Conservation (phyloP, 2,888 invertebrate genomes). For the Habroteleia sp. region DNA sequence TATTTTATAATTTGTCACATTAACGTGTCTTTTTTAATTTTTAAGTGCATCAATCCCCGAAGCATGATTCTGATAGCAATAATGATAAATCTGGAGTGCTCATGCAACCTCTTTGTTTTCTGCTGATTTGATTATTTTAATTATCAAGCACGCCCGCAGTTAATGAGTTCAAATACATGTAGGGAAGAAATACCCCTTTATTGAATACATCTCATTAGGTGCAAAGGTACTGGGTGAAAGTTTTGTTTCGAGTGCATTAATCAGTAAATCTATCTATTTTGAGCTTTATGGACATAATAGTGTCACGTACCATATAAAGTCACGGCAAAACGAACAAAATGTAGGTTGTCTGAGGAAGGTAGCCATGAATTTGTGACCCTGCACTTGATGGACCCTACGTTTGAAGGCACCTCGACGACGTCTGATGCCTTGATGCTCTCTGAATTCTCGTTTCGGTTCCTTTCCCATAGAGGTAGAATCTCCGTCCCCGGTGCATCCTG, state of each 20-base stretch:
- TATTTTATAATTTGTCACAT: background rate
- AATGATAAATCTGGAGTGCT: constrained; percentile 13
- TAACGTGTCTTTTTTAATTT: background rate
- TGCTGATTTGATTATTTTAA: constrained; percentile 9
- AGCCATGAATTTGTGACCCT: constrained; percentile 99
- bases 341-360: constrained; percentile 99
- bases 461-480: constrained; percentile 81
- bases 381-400: constrained; percentile 98
- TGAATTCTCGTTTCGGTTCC: constrained; percentile 91
- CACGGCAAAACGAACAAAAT: constrained; percentile 99
- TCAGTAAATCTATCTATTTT: background rate
- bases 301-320: constrained; percentile 96
- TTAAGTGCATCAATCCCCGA: constrained; percentile 29
- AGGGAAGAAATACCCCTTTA: constrained; percentile 1
- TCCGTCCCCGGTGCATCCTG: constrained; percentile 74
- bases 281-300: background rate
- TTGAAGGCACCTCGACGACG: constrained; percentile 95
- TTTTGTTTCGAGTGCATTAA: constrained; percentile 3
- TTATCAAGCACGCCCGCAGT: constrained; percentile 33
- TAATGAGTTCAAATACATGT: constrained; percentile 12
- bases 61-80: constrained; percentile 44
- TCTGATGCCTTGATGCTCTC: constrained; percentile 97
- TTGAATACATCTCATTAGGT: constrained; percentile 1
- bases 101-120: constrained; percentile 33
- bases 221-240: constrained; percentile 3